These are phyloP conservation scores for Nemopilema nomurai DNA, from an alignment of 30 jellyfish, hydroid and myxozoan species.

Conservation along the genomic window DNA sequence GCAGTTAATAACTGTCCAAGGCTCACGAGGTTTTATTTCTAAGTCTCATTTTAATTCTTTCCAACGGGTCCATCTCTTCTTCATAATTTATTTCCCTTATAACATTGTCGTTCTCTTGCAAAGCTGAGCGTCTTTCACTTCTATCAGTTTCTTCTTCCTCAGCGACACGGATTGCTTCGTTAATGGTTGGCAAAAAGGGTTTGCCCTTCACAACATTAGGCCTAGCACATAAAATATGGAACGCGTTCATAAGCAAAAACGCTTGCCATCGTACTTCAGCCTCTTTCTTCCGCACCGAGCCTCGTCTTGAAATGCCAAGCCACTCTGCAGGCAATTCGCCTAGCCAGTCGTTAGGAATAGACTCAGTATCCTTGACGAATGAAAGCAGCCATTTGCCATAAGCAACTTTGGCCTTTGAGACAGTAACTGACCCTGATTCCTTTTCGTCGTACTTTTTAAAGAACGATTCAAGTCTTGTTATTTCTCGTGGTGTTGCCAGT, in stretches of 20 bases:
- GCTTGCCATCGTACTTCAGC: constrained; percentile 46
- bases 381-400: constrained; percentile 60
- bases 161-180: constrained; percentile 30
- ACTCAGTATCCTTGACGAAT: constrained; percentile 10
- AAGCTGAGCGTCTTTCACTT: not conserved
- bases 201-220: constrained; percentile 41
- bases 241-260: constrained; percentile 40
- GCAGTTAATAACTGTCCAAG: not conserved
- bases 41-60: constrained; percentile 12
- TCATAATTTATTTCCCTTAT: not conserved
- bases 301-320: constrained; percentile 6
- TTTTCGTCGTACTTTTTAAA: constrained; percentile 28
- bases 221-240: constrained; percentile 55
- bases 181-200: constrained; percentile 56
- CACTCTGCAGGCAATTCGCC: constrained; percentile 60
- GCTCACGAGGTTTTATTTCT: not conserved
- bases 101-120: not conserved
- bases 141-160: not conserved
- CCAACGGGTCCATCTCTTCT: constrained; percentile 29
- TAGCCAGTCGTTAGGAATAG: constrained; percentile 40
- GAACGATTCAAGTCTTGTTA: constrained; percentile 35
- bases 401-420: constrained; percentile 42
- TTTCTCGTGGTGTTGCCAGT: constrained; percentile 39
- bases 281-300: not conserved
- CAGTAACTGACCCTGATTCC: constrained; percentile 15